Evolutionary conservation across 2,888 invertebrate species (phyloP).

Genomic region (Apodemia hepburni): DNA sequence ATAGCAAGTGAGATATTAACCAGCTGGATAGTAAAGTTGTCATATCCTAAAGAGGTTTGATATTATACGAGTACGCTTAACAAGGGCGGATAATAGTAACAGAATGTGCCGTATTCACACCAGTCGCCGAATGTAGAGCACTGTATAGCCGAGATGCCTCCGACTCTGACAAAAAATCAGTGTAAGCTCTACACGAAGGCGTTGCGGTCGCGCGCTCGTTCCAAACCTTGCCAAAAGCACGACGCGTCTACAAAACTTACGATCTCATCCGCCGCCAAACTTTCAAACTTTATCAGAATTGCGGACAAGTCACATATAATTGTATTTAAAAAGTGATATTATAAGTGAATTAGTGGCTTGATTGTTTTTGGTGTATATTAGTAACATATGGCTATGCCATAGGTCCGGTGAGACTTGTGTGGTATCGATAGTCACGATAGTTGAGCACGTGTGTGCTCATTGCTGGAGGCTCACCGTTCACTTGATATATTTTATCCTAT

Average conservation of each 20-base stretch:
- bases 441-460: slow-evolving; percentile 64
- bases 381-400: slow-evolving; percentile 69
- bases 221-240: slow-evolving; percentile 33
- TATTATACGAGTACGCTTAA: slow-evolving; percentile 42
- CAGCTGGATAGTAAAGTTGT: slow-evolving; percentile 52
- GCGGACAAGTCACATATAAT: slow-evolving; percentile 24
- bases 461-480: slow-evolving; percentile 71
- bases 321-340: slow-evolving; percentile 20
- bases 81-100: slow-evolving; percentile 52
- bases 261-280: slow-evolving; percentile 14
- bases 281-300: slow-evolving; percentile 8
- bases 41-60: slow-evolving; percentile 41
- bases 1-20: slow-evolving; percentile 55
- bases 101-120: slow-evolving; percentile 56
- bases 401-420: slow-evolving; percentile 58
- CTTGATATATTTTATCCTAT: slow-evolving; percentile 61
- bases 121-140: slow-evolving; percentile 77
- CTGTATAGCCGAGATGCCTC: slow-evolving; percentile 67
- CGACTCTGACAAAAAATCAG: slow-evolving; percentile 76
- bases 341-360: slow-evolving; percentile 46
- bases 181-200: slow-evolving; percentile 70
- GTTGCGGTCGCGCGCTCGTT: slow-evolving; percentile 64
- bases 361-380: slow-evolving; percentile 59
- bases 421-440: slow-evolving; percentile 59
- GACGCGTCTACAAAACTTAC: slow-evolving; percentile 33